These are phyloP conservation scores for Pachymerium ferrugineum DNA, from an alignment of 2,888 invertebrate species.

Conservation along the genomic window DNA sequence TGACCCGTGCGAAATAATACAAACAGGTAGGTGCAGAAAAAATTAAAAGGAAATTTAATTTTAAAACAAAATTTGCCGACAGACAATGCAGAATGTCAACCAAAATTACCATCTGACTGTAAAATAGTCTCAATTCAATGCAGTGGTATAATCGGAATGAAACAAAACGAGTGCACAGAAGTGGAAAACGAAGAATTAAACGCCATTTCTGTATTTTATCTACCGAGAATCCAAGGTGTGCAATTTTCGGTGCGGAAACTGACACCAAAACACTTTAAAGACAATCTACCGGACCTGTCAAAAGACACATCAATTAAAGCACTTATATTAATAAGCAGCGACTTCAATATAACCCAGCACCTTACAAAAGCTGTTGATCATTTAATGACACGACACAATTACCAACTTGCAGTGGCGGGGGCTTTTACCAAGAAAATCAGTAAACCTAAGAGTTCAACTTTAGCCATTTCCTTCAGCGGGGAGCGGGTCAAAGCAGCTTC, in stretches of 20 bases:
- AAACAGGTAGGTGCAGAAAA: too few species aligned
- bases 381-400: conserved; percentile 35
- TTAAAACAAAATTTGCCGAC: too few species aligned
- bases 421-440: conserved; percentile 38
- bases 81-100: neutral
- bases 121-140: neutral
- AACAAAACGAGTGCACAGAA: neutral
- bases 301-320: conserved; percentile 27
- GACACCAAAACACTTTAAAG: neutral
- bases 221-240: neutral
- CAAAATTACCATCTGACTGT: neutral
- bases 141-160: neutral
- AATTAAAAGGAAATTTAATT: too few species aligned
- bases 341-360: neutral
- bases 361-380: neutral
- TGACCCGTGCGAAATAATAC: too few species aligned
- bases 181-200: neutral
- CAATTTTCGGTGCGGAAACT: neutral
- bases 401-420: conserved; percentile 39
- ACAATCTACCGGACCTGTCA: neutral
- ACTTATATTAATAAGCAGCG: conserved; percentile 33
- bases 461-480: conserved; percentile 40
- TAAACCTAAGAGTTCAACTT: conserved; percentile 34
- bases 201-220: neutral
- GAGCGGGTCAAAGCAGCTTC: conserved; percentile 40